A percentile compares a stretch with the other conserved stretches of the same genome.
Conservation (phyloP, 1,140 invertebrate species). For the Platyura marginata region DNA sequence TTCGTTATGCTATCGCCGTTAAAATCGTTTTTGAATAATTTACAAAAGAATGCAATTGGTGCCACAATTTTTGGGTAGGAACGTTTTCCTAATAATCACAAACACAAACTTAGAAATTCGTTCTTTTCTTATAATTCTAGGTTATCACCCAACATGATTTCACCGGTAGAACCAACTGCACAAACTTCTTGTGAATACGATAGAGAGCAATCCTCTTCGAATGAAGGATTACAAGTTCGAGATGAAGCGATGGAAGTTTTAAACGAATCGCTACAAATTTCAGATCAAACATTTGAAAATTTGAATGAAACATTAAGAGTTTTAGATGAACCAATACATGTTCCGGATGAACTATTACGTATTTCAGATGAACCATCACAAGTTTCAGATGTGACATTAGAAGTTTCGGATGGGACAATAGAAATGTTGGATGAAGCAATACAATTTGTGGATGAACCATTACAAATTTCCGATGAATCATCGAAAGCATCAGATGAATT, state of each 20-base stretch:
- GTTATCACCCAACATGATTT: background rate
- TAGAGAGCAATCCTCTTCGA: background rate
- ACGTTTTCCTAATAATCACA: background rate
- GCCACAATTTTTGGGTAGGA: slow-evolving; percentile 15
- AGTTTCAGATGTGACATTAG: slow-evolving; percentile 1
- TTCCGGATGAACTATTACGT: background rate
- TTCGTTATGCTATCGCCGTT: slow-evolving; percentile 19
- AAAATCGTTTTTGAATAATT: slow-evolving; percentile 22
- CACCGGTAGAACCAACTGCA: too few relatives aligned
- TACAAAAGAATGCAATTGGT: slow-evolving; percentile 23
- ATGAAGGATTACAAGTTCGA: too few relatives aligned
- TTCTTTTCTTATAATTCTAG: background rate
- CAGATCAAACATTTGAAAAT: slow-evolving; percentile 2
- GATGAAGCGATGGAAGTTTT: too few relatives aligned
- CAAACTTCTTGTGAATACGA: too few relatives aligned
- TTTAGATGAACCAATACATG: slow-evolving; percentile 3
- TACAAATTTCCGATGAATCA: background rate
- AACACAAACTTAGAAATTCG: background rate
- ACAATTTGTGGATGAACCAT: background rate
- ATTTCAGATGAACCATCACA: background rate
- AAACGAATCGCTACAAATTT: background rate
- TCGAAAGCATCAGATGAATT: background rate
- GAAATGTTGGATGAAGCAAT: background rate
- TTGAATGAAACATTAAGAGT: background rate
- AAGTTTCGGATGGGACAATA: slow-evolving; percentile 1